These are phyloP conservation scores for Mesoclemmys tuberculata DNA, from an alignment of 2,113 vertebrate species.

Conservation along the genomic window DNA sequence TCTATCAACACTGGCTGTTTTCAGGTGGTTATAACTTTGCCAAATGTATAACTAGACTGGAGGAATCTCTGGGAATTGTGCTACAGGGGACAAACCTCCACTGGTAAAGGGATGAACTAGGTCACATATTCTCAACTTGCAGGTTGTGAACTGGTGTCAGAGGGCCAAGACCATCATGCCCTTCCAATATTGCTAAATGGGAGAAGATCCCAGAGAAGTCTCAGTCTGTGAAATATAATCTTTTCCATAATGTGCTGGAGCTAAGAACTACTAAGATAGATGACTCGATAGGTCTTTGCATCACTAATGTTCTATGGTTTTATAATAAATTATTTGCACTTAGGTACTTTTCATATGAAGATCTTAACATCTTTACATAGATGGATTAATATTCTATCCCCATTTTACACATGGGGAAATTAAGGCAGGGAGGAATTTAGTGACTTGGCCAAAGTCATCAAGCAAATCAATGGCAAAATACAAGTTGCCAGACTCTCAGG, in stretches of 20 bases:
- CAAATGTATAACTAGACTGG: not conserved
- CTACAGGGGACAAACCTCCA: not conserved
- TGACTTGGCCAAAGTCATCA: not conserved
- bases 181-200: not conserved
- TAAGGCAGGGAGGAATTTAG: not conserved
- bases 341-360: not conserved
- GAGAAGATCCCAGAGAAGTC: not conserved
- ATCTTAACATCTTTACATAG: fast-evolving
- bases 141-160: not conserved
- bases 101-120: not conserved
- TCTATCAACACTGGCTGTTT: not conserved
- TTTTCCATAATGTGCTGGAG: not conserved
- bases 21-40: not conserved
- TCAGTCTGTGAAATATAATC: not conserved
- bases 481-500: not conserved
- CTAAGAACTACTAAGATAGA: not conserved
- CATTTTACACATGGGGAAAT: not conserved
- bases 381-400: not conserved
- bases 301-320: not conserved
- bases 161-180: not conserved
- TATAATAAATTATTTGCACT: not conserved
- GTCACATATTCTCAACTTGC: not conserved
- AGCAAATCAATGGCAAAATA: not conserved
- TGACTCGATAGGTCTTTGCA: fast-evolving
- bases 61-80: not conserved